Evolutionary conservation across 2,113 vertebrate genomes (phyloP).

Genomic region (Cebus imitator): DNA sequence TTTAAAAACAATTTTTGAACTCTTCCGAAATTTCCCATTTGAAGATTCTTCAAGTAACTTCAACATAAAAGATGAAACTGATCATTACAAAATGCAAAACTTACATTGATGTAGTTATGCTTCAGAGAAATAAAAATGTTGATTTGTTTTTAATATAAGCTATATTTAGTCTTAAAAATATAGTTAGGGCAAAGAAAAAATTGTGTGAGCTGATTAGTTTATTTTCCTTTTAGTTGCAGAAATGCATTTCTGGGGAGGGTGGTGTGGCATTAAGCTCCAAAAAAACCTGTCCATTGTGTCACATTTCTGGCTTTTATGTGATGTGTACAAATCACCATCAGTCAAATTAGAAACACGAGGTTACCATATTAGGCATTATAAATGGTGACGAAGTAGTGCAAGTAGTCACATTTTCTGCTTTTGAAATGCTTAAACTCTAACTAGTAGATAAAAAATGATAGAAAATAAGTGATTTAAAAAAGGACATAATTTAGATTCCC

Average conservation of each 20-base stretch:
- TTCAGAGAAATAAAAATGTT: neutral
- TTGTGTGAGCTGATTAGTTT: neutral
- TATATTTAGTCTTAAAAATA: neutral
- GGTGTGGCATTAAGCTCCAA: neutral
- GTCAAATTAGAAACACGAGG: neutral
- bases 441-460: neutral
- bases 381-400: neutral
- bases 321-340: neutral
- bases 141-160: neutral
- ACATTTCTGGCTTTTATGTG: neutral
- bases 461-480: neutral
- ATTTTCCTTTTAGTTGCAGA: constrained; percentile 25
- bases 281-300: neutral
- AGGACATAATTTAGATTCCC: neutral
- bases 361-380: neutral
- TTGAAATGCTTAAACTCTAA: neutral
- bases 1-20: constrained; percentile 2
- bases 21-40: neutral
- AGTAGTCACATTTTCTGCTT: neutral
- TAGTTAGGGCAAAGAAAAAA: constrained; percentile 10
- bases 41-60: neutral
- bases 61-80: neutral
- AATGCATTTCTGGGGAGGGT: neutral
- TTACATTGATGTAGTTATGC: neutral
- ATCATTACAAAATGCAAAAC: neutral